These are phyloP conservation scores for Elegia similella DNA, from an alignment of 2,888 invertebrate genomes.

Conservation along the genomic window DNA sequence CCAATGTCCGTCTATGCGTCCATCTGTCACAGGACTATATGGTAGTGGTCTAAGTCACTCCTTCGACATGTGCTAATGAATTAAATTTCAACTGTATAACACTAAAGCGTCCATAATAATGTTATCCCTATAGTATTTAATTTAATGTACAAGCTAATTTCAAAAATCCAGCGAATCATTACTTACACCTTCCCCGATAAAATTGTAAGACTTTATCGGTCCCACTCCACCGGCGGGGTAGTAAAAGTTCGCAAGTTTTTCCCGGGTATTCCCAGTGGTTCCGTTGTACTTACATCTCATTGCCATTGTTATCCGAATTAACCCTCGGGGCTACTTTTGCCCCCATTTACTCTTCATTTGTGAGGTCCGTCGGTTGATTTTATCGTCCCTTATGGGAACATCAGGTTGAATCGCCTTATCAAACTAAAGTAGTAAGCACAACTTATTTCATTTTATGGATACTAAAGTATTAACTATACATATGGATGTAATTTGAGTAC, in stretches of 20 bases:
- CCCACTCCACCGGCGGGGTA: neutral
- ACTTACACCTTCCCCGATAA: neutral
- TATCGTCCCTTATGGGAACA: slow-evolving; percentile 7
- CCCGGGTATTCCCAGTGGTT: slow-evolving; percentile 12
- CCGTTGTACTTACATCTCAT: slow-evolving; percentile 10
- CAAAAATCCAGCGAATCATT: too few relatives aligned
- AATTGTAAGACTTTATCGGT: neutral
- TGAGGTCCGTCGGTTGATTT: slow-evolving; percentile 10
- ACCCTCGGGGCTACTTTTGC: slow-evolving; percentile 13
- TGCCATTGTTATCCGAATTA: slow-evolving; percentile 16
- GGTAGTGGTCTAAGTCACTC: too few relatives aligned
- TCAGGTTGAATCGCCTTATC: slow-evolving; percentile 6
- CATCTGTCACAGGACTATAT: too few relatives aligned
- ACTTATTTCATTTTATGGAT: neutral
- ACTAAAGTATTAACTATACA: too few relatives aligned
- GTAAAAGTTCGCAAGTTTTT: slow-evolving; percentile 7
- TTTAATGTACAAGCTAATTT: too few relatives aligned
- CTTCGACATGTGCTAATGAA: too few relatives aligned
- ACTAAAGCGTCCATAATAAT: too few relatives aligned
- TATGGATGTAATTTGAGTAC: too few relatives aligned
- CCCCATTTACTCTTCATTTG: slow-evolving; percentile 18
- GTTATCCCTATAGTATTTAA: too few relatives aligned
- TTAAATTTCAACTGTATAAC: too few relatives aligned
- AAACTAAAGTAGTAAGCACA: neutral
- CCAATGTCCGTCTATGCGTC: too few relatives aligned